A percentile compares a stretch with the other conserved stretches of the same genome.
Conservation (phyloP, 2,888 invertebrate species). For the Thyatira batis region DNA sequence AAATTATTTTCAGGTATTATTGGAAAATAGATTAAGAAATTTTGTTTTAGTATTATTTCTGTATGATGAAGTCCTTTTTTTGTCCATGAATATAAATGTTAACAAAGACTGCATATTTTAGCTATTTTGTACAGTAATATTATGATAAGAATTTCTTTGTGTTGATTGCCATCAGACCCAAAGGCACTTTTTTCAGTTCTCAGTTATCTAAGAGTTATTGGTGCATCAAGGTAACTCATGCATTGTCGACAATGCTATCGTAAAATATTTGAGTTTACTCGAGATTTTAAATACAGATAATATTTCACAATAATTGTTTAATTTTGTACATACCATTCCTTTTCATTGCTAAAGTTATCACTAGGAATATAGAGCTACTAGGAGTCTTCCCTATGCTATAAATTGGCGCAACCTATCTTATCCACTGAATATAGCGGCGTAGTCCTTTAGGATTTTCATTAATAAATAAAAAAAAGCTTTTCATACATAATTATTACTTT, state of each 20-base stretch:
- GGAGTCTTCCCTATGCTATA: too few relatives aligned
- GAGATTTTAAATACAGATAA: constrained; percentile 29
- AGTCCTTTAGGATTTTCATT: too few relatives aligned
- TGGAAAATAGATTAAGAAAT: constrained; percentile 19
- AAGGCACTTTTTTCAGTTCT: background rate
- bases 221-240: background rate
- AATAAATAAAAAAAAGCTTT: too few relatives aligned
- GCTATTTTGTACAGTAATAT: background rate
- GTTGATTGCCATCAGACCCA: background rate
- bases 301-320: background rate
- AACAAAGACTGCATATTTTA: background rate
- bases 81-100: background rate
- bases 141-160: background rate
- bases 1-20: constrained; percentile 12
- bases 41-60: constrained; percentile 23
- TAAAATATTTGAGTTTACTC: constrained; percentile 15
- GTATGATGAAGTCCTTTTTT: constrained; percentile 16
- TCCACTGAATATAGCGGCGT: too few relatives aligned
- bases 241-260: constrained; percentile 17
- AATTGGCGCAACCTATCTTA: too few relatives aligned
- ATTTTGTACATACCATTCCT: background rate
- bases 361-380: too few relatives aligned
- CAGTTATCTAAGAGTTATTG: background rate
- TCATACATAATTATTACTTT: too few relatives aligned
- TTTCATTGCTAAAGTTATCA: background rate